These are phyloP conservation scores for Trisateles emortualis DNA, from an alignment of 2,888 invertebrate species.

Conservation along the genomic window DNA sequence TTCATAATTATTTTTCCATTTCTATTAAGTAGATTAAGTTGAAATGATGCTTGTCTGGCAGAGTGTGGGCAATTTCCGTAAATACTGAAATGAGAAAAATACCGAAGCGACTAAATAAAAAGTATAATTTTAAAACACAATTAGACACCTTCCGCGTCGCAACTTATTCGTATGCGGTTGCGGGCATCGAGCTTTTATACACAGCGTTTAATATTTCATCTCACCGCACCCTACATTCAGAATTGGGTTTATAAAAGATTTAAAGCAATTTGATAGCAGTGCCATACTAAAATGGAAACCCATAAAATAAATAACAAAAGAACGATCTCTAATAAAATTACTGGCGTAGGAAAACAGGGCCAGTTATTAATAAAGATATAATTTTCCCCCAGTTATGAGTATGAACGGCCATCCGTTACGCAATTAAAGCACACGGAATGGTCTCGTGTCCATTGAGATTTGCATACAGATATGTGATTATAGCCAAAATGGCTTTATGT, in stretches of 20 bases:
- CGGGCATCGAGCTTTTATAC: background rate
- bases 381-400: constrained; percentile 67
- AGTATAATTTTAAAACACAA: background rate
- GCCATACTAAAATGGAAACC: constrained; percentile 21
- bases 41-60: too few relatives aligned
- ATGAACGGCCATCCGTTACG: constrained; percentile 69
- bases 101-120: too few relatives aligned
- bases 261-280: constrained; percentile 10
- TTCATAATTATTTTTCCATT: too few relatives aligned
- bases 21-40: too few relatives aligned
- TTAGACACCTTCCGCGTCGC: background rate
- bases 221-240: background rate
- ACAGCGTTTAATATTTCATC: constrained; percentile 2
- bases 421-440: constrained; percentile 75
- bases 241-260: constrained; percentile 11
- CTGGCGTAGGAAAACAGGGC: constrained; percentile 50
- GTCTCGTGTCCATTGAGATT: constrained; percentile 74
- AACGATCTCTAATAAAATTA: constrained; percentile 60
- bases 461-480: constrained; percentile 81
- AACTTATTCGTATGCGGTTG: constrained; percentile 1
- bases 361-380: constrained; percentile 73
- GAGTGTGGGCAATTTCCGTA: too few relatives aligned
- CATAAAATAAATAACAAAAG: constrained; percentile 46
- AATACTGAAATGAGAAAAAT: too few relatives aligned
- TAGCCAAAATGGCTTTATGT: constrained; percentile 65